These are phyloP conservation scores for Limnephilus rhombicus DNA, from an alignment of 2,888 invertebrate species.

Conservation along the genomic window DNA sequence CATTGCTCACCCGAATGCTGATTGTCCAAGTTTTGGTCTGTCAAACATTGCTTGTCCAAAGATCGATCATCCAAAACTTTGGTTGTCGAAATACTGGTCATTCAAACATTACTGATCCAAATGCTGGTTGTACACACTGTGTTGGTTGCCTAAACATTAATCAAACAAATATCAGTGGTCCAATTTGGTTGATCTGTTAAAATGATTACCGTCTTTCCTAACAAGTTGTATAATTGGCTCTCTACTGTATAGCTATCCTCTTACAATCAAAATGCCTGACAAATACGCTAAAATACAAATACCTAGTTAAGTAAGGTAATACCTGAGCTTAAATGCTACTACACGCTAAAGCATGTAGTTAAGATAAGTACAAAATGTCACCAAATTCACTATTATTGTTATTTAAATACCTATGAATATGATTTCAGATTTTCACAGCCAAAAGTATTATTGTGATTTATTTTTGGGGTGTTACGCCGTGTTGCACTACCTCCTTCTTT, in stretches of 20 bases:
- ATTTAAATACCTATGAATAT: background rate
- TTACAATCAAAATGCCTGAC: constrained; percentile 4
- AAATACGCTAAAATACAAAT: constrained; percentile 25
- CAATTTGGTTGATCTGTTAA: background rate
- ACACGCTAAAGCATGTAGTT: constrained; percentile 38
- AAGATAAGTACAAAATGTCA: constrained; percentile 37
- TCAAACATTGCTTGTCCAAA: background rate
- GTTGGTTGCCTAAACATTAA: background rate
- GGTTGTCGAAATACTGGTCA: background rate
- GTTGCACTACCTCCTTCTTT: no score
- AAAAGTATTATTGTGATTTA: no score
- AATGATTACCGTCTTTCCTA: background rate
- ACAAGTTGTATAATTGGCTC: background rate
- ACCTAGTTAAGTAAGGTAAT: background rate
- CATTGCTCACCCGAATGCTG: background rate
- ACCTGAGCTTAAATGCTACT: constrained; percentile 24
- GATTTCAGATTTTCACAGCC: no score
- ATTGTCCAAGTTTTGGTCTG: background rate
- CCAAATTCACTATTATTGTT: background rate
- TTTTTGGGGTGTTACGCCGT: no score
- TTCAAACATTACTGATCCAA: background rate
- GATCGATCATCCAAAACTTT: background rate
- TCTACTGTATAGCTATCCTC: background rate
- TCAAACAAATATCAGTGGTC: background rate
- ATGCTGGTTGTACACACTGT: background rate